Evolutionary conservation across 2,888 invertebrate genomes (phyloP).

Genomic region (Scaptomyza parva): DNA sequence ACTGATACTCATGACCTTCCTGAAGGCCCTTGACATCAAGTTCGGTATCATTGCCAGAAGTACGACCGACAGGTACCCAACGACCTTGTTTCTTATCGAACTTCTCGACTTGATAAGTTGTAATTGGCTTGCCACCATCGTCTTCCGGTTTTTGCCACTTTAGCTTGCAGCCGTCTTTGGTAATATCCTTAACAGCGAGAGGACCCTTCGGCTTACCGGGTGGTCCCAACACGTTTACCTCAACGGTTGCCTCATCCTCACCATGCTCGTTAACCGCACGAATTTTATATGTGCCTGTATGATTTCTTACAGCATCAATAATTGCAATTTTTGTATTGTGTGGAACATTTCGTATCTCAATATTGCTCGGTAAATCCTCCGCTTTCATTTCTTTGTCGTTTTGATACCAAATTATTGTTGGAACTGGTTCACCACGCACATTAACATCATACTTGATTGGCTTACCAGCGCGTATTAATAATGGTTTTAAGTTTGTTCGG

Average conservation of each 20-base stretch:
- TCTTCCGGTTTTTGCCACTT: conserved; percentile 98
- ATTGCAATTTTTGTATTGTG: conserved; percentile 95
- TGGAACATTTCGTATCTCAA: conserved; percentile 93
- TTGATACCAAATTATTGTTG: conserved; percentile 96
- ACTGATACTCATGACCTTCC: conserved; percentile 97
- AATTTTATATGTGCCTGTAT: conserved; percentile 96
- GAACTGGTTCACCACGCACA: conserved; percentile 97
- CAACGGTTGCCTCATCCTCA: conserved; percentile 96
- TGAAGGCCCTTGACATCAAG: conserved; percentile 95
- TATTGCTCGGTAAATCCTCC: conserved; percentile 86
- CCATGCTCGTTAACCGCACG: conserved; percentile 96
- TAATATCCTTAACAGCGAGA: conserved; percentile 94
- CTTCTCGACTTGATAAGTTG: conserved; percentile 97
- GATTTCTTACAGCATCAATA: conserved; percentile 91
- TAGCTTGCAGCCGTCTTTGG: conserved; percentile 94
- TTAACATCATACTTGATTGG: conserved; percentile 96
- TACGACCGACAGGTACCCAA: conserved; percentile 97
- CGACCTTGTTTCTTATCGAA: conserved; percentile 95
- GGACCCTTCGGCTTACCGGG: conserved; percentile 96
- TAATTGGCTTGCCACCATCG: conserved; percentile 96
- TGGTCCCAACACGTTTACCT: conserved; percentile 93
- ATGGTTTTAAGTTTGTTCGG: conserved; percentile 95
- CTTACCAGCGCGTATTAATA: conserved; percentile 96
- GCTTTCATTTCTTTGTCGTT: conserved; percentile 91
- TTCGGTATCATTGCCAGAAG: conserved; percentile 91